These are phyloP conservation scores for Hestina assimilis DNA, from an alignment of 1,140 invertebrate genomes.

Conservation along the genomic window DNA sequence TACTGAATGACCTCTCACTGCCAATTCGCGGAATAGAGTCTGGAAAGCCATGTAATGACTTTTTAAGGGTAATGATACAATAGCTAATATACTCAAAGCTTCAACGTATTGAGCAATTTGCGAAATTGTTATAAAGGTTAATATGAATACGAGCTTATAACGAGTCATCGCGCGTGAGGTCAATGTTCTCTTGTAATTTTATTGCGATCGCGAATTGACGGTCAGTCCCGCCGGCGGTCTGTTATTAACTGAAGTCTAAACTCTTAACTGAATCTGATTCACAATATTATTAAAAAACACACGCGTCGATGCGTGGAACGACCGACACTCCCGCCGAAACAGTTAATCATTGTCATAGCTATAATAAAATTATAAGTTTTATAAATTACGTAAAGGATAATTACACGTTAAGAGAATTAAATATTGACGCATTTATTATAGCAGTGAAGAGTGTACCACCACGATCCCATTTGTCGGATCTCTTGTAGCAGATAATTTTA, in stretches of 20 bases:
- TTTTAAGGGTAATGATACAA: slow-evolving; percentile 53
- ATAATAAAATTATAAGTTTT: no score
- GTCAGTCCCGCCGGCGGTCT: slow-evolving; percentile 3
- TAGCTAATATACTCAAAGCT: slow-evolving; percentile 51
- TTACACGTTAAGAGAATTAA: no score
- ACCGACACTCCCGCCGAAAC: no score
- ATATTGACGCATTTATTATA: no score
- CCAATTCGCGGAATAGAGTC: slow-evolving; percentile 63
- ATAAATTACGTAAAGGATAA: no score
- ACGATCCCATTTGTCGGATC: no score
- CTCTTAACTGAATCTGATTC: no score
- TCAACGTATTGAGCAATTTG: slow-evolving; percentile 26
- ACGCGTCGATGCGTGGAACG: no score
- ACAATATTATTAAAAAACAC: no score
- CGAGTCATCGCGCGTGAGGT: slow-evolving; percentile 24
- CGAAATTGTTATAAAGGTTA: slow-evolving; percentile 16
- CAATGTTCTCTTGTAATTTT: slow-evolving; percentile 21
- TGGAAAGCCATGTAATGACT: slow-evolving; percentile 73
- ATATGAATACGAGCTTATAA: slow-evolving; percentile 25
- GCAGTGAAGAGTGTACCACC: no score
- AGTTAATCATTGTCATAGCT: no score
- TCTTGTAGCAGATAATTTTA: no score
- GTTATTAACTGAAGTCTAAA: slow-evolving; percentile 13
- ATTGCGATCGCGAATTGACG: slow-evolving; percentile 13
- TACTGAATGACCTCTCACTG: slow-evolving; percentile 62